Evolutionary conservation across 2,113 vertebrate species (phyloP).

Genomic region (Rafetus swinhoei): DNA sequence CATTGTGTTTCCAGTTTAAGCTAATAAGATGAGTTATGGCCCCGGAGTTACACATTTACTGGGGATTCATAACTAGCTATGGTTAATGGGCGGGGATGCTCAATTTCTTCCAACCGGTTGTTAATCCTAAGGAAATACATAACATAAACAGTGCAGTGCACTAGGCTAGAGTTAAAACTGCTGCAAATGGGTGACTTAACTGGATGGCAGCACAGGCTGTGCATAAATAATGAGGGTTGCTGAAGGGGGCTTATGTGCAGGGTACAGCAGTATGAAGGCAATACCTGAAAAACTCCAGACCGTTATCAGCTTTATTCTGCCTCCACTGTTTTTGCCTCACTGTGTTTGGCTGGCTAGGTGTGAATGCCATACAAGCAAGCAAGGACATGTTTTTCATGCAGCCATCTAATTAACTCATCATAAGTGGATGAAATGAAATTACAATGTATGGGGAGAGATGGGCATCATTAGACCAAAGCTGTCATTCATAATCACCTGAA

Average conservation of each 20-base stretch:
- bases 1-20: not conserved
- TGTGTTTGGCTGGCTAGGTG: not conserved
- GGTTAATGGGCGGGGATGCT: not conserved
- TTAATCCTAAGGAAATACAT: not conserved
- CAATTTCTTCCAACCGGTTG: not conserved
- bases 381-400: not conserved
- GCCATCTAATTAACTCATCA: not conserved
- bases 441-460: not conserved
- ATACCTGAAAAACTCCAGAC: not conserved
- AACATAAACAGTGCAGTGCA: not conserved
- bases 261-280: not conserved
- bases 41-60: not conserved
- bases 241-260: not conserved
- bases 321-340: fast-evolving
- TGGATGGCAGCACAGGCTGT: not conserved
- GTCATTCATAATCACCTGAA: not conserved
- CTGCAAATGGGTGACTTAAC: not conserved
- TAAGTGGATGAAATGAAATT: not conserved
- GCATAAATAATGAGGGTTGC: not conserved
- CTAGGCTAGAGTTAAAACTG: not conserved
- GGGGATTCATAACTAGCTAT: not conserved
- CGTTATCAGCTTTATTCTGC: not conserved
- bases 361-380: not conserved
- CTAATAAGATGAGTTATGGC: not conserved
- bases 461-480: not conserved